Percentiles rank a stretch among this genome's conserved stretches.
Evolutionary conservation across 2,888 invertebrate genomes (phyloP).

Genomic region (Neoitamus cyanurus): DNA sequence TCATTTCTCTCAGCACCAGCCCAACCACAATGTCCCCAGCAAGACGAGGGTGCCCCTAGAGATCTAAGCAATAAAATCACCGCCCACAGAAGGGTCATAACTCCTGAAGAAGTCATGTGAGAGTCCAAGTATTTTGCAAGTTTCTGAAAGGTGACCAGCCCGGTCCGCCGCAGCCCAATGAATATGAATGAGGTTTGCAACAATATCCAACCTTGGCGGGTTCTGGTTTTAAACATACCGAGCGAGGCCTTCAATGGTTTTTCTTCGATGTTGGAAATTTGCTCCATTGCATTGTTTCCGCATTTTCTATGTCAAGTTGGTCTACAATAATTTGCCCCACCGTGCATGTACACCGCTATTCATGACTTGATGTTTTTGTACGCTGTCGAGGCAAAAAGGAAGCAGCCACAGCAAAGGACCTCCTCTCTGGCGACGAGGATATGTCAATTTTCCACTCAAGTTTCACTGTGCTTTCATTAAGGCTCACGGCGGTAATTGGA

Average conservation of each 20-base stretch:
- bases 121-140: conserved; percentile 22
- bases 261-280: conserved; percentile 27
- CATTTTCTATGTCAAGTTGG: background rate
- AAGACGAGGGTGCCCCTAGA: background rate
- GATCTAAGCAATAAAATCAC: background rate
- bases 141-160: background rate
- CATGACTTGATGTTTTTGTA: background rate
- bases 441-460: conserved; percentile 18
- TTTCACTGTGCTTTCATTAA: conserved; percentile 16
- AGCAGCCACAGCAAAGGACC: background rate
- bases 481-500: background rate
- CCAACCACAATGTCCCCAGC: background rate
- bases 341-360: background rate
- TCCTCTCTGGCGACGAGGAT: background rate
- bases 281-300: background rate
- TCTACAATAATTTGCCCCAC: background rate
- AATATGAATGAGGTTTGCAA: conserved; percentile 24
- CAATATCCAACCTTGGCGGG: background rate
- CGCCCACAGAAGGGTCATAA: background rate
- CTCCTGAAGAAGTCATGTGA: background rate
- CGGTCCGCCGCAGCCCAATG: background rate
- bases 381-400: background rate
- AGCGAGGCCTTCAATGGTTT: background rate
- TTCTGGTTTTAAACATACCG: background rate
- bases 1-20: background rate